A percentile compares a stretch with the other conserved stretches of the same genome.
Conservation (phyloP, 1,140 invertebrate species). For the Drosophila subobscura region DNA sequence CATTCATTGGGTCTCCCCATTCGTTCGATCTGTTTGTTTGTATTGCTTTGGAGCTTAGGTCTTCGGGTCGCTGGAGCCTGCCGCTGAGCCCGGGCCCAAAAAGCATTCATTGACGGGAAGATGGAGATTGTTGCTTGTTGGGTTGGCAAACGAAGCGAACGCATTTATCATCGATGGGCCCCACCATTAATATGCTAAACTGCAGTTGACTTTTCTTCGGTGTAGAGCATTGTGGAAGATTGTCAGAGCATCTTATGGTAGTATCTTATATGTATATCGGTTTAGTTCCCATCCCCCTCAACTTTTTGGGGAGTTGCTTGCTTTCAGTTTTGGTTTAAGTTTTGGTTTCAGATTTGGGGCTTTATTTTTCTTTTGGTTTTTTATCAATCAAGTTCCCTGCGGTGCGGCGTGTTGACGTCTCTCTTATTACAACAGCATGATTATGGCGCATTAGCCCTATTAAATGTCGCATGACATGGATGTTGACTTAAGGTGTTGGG, state of each 20-base stretch:
- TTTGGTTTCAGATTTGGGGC: neutral
- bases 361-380: constrained; percentile 14
- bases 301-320: neutral
- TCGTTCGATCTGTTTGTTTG: constrained; percentile 41
- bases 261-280: constrained; percentile 16
- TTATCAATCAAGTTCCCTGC: constrained; percentile 77
- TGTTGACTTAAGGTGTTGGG: constrained; percentile 58
- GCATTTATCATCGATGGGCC: constrained; percentile 53
- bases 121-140: neutral
- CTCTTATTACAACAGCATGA: constrained; percentile 77
- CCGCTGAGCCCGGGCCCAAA: neutral
- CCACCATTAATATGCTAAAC: constrained; percentile 58
- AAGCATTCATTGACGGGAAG: constrained; percentile 35
- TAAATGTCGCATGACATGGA: constrained; percentile 62
- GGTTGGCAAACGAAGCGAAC: constrained; percentile 20
- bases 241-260: constrained; percentile 17
- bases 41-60: constrained; percentile 46
- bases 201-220: constrained; percentile 48
- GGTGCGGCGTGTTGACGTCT: constrained; percentile 78
- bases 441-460: constrained; percentile 77
- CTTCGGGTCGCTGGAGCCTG: neutral
- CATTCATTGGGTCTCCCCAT: constrained; percentile 41
- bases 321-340: constrained; percentile 18
- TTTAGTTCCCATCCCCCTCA: constrained; percentile 26
- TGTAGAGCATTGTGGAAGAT: constrained; percentile 13